Conservation (phyloP, 2,797 vertebrate species). For the Sciurus vulgaris region DNA sequence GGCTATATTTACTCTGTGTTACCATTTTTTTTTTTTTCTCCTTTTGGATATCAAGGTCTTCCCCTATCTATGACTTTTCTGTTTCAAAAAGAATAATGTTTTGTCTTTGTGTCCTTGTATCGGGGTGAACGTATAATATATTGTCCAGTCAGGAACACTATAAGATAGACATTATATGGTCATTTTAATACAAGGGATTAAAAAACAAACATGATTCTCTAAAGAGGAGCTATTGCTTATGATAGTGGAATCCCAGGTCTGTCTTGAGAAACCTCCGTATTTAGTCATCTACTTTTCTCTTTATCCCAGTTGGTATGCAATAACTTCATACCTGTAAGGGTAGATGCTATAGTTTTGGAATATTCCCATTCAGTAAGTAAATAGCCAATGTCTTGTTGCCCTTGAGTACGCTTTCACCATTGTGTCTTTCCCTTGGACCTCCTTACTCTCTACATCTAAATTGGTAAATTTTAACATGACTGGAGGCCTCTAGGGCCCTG, state of each 20-base stretch:
- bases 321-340: background rate
- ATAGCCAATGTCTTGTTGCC: background rate
- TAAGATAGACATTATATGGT: background rate
- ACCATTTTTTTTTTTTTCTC: background rate
- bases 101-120: slow-evolving; percentile 11
- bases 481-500: background rate
- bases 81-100: slow-evolving; percentile 34
- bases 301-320: background rate
- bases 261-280: background rate
- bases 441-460: background rate
- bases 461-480: background rate
- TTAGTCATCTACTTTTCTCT: background rate
- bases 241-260: background rate
- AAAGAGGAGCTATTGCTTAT: slow-evolving; percentile 12
- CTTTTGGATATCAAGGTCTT: background rate
- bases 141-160: background rate
- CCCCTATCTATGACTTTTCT: background rate
- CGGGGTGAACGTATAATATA: background rate
- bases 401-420: background rate
- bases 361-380: slow-evolving; percentile 18
- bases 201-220: background rate
- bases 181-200: background rate
- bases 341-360: background rate
- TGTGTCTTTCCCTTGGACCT: background rate
- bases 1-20: slow-evolving; percentile 26